A percentile compares a stretch with the other conserved stretches of the same genome.
phyloP scores from a whole-genome alignment of 30 jellyfish, hydroid and myxozoan species.

The Clytia hemisphaerica region DNA sequence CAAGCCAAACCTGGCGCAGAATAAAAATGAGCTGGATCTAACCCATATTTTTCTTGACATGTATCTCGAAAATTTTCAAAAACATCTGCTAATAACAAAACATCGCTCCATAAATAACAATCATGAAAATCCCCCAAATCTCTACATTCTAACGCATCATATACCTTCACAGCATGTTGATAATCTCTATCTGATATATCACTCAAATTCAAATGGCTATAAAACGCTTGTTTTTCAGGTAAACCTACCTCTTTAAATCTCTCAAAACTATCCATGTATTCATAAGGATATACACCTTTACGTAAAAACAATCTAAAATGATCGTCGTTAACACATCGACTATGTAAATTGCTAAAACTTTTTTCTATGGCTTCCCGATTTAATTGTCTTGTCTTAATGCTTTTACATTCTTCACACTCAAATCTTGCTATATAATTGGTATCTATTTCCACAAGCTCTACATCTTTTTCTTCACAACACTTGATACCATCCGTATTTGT shows the following conservation, averaged over 20 bases:
- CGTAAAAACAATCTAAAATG: constrained; percentile 17
- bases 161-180: not conserved
- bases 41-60: constrained; percentile 4
- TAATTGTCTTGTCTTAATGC: too few relatives aligned
- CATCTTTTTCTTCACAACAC: too few relatives aligned
- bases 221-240: constrained; percentile 28
- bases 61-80: constrained; percentile 30
- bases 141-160: not conserved
- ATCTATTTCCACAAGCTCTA: too few relatives aligned
- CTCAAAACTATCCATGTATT: constrained; percentile 29
- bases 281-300: constrained; percentile 50
- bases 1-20: constrained; percentile 57
- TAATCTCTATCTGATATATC: not conserved
- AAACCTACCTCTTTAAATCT: constrained; percentile 13
- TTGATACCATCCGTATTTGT: too few relatives aligned
- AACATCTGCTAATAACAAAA: constrained; percentile 41
- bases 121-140: constrained; percentile 25
- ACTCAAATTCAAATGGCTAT: not conserved
- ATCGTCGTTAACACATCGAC: too few relatives aligned
- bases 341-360: too few relatives aligned
- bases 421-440: too few relatives aligned
- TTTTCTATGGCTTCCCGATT: too few relatives aligned
- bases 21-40: constrained; percentile 40
- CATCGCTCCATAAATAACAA: not conserved
- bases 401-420: too few relatives aligned